Evolutionary conservation across 1,140 invertebrate species (phyloP), one percentile per base, ranked within the genome.

Genomic region (Heliconius melpomene): DNA sequence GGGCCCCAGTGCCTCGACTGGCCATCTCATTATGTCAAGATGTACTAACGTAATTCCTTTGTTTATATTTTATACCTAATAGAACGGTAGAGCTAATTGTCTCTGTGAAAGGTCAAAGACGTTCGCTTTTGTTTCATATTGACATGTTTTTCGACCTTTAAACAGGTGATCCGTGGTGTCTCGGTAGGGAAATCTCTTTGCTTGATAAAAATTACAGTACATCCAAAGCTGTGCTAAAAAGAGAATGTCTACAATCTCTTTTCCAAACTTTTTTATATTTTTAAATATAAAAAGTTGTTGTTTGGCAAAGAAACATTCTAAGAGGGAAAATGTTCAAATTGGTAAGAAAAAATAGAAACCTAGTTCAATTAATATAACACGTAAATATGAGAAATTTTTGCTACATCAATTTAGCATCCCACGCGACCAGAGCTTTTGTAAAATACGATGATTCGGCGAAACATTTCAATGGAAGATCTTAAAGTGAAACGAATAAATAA

Each of bases 21-120:
- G 40, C 40, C 40, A 13, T 5, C 40, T 52, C 18, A 87, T 86
- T 88, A 86, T 86, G 84, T 86, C 85, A 86, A 86, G 81, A 83
- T 79, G 75, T 46, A 40, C 73, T 72, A n/a, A 66, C 23, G 11
- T 7, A 29, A 66, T 66, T 13, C 57, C 57, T 66, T 66, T 66
- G 54, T 66, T 29, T 66, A 26, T 60, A 46, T 16, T 52, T 18
- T 52, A 52, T 52, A 20, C 50, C 18, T 20, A 26, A 29, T 26
- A 66, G 60, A 29, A 66, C 23, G 60, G 23, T 29, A 23, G 9
- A 66, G 9, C 23, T 66, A 29, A 66, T 66, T 66, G 26, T 66
- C 9, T 29, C 26, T 66, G 23, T 66, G 3, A 66, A 66, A 29
- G 57, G 57, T 66, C 57, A 29, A n/a, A 9, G 9, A 66, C 23